Base-by-base conservation (phyloP, 64 coral and sea anemone genomes). In the Exaiptasia diaphana region DNA sequence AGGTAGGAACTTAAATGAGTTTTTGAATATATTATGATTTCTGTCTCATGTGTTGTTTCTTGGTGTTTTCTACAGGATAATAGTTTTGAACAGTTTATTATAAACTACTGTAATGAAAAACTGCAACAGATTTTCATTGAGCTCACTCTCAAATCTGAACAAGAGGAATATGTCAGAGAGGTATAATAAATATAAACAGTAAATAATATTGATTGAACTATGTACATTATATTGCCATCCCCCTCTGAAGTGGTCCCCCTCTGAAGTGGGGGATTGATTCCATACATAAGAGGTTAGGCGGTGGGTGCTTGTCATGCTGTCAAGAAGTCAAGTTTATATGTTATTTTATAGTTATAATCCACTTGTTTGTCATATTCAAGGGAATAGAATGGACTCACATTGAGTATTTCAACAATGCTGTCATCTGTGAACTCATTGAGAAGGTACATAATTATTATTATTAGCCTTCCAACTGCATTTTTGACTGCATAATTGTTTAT, bases 61-160 rank as follows among this genome's bases (percentile, higher is more conserved):
- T n/a, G n/a, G n/a, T n/a, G n/a, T 63, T 18, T 65, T 71, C 78
- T 86, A 17, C 58, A 99, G 95, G 82, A 77, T 12, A 99, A 99
- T 73, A 88, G 90, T 56, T 99, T 99, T 89, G 95, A 99, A 60
- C 95, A 99, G 54, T 99, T 99, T 73, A 92, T 99, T 35, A 99
- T 99, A 77, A 99, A 99, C 61, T 99, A 99, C 80, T 99, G 95
- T 38, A 99, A 99, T 54, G 95, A 99, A 70, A 99, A 99, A 73
- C 90, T 99, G 12, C 95, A 99, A 29, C 95, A 99, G 65, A 99
- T 99, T 72, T 99, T 99, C 30, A 92, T 99, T 40, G 95, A 99
- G 35, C 30, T 99, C 26, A 99, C 95, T 50, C 81, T 99, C 7
- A 75, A 93, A 44, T 99, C 95, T 37, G 95, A 99, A 63, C 95